These are phyloP conservation scores for Drosophila borealis DNA, from an alignment of 2,888 invertebrate species.

Conservation along the genomic window DNA sequence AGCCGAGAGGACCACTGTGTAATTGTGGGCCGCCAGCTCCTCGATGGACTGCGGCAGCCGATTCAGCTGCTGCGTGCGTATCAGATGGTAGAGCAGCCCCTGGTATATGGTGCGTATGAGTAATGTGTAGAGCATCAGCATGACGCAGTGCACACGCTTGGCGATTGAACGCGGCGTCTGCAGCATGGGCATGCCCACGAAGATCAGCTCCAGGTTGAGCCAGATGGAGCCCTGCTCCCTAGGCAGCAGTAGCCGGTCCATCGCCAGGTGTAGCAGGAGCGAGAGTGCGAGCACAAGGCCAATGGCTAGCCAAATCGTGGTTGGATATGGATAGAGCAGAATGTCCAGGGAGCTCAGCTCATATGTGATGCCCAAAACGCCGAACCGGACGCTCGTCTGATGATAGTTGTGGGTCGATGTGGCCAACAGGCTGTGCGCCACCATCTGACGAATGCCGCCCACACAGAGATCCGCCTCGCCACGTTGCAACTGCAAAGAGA, in stretches of 20 bases:
- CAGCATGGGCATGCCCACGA: constrained; percentile 62
- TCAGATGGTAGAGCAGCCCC: constrained; percentile 70
- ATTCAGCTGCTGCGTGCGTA: constrained; percentile 61
- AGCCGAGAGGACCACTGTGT: constrained; percentile 42
- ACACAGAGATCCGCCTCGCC: constrained; percentile 57
- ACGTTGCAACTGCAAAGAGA: constrained; percentile 38
- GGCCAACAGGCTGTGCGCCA: constrained; percentile 30
- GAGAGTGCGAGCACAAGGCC: constrained; percentile 37
- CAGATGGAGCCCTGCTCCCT: background rate
- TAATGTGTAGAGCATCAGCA: constrained; percentile 59
- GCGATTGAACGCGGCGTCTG: constrained; percentile 30
- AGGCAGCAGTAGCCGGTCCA: constrained; percentile 40
- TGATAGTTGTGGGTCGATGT: constrained; percentile 68
- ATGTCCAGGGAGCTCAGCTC: constrained; percentile 56
- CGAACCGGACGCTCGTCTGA: constrained; percentile 58
- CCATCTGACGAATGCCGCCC: constrained; percentile 65
- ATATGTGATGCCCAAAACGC: constrained; percentile 45
- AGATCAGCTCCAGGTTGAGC: constrained; percentile 48
- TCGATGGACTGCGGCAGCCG: constrained; percentile 55
- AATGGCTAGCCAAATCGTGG: constrained; percentile 52
- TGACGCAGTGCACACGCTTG: constrained; percentile 51
- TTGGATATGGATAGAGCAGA: constrained; percentile 61
- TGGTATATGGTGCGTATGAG: constrained; percentile 79
- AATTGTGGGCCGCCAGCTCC: constrained; percentile 50
- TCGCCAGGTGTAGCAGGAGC: constrained; percentile 27